Base-by-base conservation (phyloP, 2,113 vertebrate genomes). In the Macquaria ambigua region DNA sequence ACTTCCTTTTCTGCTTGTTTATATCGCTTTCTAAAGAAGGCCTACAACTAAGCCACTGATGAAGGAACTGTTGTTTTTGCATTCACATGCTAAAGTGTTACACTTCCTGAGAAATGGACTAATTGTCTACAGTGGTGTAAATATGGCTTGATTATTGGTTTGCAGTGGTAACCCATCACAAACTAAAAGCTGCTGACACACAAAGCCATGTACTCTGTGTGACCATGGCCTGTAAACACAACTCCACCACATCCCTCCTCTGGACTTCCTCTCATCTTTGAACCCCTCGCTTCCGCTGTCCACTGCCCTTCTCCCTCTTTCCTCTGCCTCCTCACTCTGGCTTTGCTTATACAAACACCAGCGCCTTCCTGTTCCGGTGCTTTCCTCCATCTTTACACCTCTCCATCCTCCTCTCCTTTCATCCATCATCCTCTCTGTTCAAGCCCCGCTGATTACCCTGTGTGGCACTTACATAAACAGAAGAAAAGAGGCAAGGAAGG, bases 211-310 rank as follows among this genome's bases (percentile, higher is more conserved):
- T 72, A 41, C 21, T 25, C 73, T 77, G 74, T 81, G 75, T 76
- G 59, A 74, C 64, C 10, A n/a, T 48, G 48, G 69, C 87, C 68
- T 79, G 81, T 90, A 93, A 93, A 93, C 91, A 93, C 53, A 79
- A 43, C 25, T 61, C 62, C 48, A 89, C 92, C 92, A 92, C 93
- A 92, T 94, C 89, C 89, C 89, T 89, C 85, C 84, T 83, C 55
- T 70, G 79, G 78, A 74, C 83, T 74, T 88, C 87, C 78, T 87
- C 76, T 90, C 82, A 69, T 90, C 74, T 83, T 18, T 59, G 55
- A 66, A 77, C 48, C 79, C 64, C 53, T 84, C 34, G 63, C 86
- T 77, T 89, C 86, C 74, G 34, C 70, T 50, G 61, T 74, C 72
- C 77, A 0, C 73, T 59, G 62, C 50, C 62, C 11, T 74, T 50